These are phyloP conservation scores for Rhagoletis zephyria DNA, from an alignment of 1,140 invertebrate genomes.

Conservation along the genomic window DNA sequence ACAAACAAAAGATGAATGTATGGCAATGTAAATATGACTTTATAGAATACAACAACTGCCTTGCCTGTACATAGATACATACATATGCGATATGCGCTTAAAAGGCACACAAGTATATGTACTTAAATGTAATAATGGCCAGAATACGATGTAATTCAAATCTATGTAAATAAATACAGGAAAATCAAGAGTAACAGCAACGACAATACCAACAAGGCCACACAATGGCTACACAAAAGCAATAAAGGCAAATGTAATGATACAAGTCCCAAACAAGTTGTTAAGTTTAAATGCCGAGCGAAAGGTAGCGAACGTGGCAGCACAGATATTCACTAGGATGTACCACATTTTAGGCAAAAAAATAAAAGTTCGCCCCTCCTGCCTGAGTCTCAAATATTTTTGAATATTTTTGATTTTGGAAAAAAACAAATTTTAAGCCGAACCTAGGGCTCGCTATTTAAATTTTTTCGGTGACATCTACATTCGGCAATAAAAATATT, in stretches of 20 bases:
- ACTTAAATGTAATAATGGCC: constrained; percentile 12
- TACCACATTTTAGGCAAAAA: too few species aligned
- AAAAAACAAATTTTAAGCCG: too few species aligned
- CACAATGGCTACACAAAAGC: constrained; percentile 12
- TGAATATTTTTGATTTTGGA: too few species aligned
- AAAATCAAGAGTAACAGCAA: background rate
- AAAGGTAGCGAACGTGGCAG: background rate
- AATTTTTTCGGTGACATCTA: too few species aligned
- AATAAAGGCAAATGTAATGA: constrained; percentile 46
- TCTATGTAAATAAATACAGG: constrained; percentile 2
- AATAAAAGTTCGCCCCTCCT: too few species aligned
- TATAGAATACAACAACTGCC: background rate
- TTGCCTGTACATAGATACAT: too few species aligned
- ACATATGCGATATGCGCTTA: too few species aligned
- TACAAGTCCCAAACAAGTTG: constrained; percentile 70
- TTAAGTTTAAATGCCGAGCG: constrained; percentile 69
- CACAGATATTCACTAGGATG: too few species aligned
- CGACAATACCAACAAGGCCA: background rate
- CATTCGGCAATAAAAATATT: too few species aligned
- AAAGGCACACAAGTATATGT: background rate
- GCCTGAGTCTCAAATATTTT: too few species aligned
- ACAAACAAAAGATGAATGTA: constrained; percentile 22
- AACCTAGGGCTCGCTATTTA: too few species aligned
- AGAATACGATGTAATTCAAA: constrained; percentile 9
- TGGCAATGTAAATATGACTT: background rate